Conservation (phyloP, 2,797 vertebrate genomes). For the Sebastiscus tertius region DNA sequence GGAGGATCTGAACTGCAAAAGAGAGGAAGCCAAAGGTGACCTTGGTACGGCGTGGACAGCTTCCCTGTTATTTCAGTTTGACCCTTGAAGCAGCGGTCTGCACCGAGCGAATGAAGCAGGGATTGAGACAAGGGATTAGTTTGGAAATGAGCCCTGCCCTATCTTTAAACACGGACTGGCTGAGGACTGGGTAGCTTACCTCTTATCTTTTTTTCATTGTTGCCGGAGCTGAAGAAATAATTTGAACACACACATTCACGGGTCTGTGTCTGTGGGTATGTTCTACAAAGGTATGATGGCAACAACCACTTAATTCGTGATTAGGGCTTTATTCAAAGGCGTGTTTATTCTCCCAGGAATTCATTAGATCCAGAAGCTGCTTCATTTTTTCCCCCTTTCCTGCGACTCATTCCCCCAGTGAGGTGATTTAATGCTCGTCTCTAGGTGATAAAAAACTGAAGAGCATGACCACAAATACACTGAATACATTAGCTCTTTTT, state of each 20-base stretch:
- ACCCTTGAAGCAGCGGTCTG: conserved; percentile 64
- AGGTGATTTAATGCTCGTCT: conserved; percentile 89
- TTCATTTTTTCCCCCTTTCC: conserved; percentile 75
- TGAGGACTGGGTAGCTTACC: conserved; percentile 66
- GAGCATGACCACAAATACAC: conserved; percentile 89
- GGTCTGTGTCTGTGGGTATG: conserved; percentile 73
- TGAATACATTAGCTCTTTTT: conserved; percentile 85
- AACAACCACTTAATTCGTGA: conserved; percentile 89
- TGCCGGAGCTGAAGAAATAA: conserved; percentile 73
- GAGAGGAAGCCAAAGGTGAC: conserved; percentile 57
- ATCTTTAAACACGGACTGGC: conserved; percentile 67
- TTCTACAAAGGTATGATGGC: conserved; percentile 83
- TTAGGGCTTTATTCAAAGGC: conserved; percentile 87
- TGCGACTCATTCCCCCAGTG: conserved; percentile 85
- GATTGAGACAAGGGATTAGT: conserved; percentile 75
- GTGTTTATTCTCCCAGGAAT: conserved; percentile 88
- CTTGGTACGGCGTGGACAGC: conserved; percentile 51
- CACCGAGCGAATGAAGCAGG: conserved; percentile 64
- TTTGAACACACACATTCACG: conserved; percentile 71
- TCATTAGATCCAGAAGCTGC: conserved; percentile 88
- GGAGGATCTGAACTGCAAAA: conserved; percentile 35
- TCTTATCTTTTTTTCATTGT: conserved; percentile 73
- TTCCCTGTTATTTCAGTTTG: conserved; percentile 59
- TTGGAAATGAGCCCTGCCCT: conserved; percentile 73
- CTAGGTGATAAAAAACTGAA: conserved; percentile 88